Conservation (phyloP, 2,797 vertebrate genomes). For the Myotis findleyi region DNA sequence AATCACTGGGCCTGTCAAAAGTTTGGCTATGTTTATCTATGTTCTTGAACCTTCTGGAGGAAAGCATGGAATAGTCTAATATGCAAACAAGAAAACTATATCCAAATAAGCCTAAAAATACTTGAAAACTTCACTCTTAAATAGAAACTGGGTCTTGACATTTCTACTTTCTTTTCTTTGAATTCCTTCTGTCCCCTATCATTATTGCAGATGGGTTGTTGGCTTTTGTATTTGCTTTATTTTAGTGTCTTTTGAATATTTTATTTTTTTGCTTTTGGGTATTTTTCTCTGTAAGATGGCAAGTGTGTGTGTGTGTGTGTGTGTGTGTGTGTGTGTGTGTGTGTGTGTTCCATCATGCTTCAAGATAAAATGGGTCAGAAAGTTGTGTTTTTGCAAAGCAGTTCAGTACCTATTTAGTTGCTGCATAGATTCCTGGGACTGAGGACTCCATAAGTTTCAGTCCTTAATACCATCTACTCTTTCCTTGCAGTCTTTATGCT, state of each 20-base stretch:
- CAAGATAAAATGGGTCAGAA: slow-evolving; percentile 14
- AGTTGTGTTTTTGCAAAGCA: neutral
- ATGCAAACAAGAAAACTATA: slow-evolving; percentile 21
- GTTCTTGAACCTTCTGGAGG: neutral
- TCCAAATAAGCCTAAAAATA: neutral
- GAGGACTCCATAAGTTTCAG: neutral
- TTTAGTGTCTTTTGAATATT: neutral
- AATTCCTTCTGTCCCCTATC: neutral
- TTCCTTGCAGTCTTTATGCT: neutral
- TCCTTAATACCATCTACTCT: neutral
- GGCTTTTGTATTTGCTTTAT: neutral
- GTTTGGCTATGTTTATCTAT: slow-evolving; percentile 12
- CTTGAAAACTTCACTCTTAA: neutral
- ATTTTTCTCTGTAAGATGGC: slow-evolving; percentile 29
- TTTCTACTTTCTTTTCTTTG: neutral
- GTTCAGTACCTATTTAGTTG: neutral
- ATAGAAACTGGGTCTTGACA: neutral
- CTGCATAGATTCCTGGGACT: neutral
- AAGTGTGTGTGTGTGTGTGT: rapidly evolving
- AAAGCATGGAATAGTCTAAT: neutral
- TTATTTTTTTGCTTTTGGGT: neutral
- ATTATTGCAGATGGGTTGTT: neutral
- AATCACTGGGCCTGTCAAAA: neutral
- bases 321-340: neutral
- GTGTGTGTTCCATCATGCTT: neutral